Conservation (phyloP, 2,888 invertebrate species). For the Seladonia tumulorum region DNA sequence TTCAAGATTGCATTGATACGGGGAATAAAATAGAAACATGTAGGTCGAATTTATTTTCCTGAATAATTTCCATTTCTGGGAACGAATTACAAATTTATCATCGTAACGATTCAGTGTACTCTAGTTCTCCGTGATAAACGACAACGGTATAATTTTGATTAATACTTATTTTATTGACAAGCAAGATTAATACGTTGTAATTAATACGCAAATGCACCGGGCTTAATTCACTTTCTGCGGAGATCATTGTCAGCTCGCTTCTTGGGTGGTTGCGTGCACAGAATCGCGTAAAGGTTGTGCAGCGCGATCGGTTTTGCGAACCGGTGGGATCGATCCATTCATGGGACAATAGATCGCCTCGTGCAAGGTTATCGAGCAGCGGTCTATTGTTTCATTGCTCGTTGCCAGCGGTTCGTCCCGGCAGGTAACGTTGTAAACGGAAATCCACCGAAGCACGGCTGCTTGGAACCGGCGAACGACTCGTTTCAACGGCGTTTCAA, state of each 20-base stretch:
- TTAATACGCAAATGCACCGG: neutral
- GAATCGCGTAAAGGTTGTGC: no score
- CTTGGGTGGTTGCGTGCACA: neutral
- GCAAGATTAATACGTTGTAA: neutral
- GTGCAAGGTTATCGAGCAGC: neutral
- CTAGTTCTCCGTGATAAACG: neutral
- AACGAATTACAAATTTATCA: no score
- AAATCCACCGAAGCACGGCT: neutral
- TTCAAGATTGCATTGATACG: neutral
- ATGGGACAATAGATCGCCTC: neutral
- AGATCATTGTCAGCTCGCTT: neutral
- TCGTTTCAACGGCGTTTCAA: neutral
- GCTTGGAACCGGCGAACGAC: neutral
- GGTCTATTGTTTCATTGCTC: slow-evolving; percentile 31
- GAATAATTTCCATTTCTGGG: neutral
- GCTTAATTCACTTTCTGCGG: no score
- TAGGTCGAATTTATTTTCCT: no score
- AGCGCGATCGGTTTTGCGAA: neutral
- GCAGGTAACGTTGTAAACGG: slow-evolving; percentile 20
- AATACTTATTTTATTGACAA: neutral
- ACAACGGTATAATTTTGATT: neutral
- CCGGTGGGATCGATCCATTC: neutral
- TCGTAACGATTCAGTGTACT: neutral
- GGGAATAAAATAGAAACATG: no score
- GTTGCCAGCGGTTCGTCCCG: neutral